These are phyloP conservation scores for Choreutis nemorana DNA, from an alignment of 2,888 invertebrate species.

Conservation along the genomic window DNA sequence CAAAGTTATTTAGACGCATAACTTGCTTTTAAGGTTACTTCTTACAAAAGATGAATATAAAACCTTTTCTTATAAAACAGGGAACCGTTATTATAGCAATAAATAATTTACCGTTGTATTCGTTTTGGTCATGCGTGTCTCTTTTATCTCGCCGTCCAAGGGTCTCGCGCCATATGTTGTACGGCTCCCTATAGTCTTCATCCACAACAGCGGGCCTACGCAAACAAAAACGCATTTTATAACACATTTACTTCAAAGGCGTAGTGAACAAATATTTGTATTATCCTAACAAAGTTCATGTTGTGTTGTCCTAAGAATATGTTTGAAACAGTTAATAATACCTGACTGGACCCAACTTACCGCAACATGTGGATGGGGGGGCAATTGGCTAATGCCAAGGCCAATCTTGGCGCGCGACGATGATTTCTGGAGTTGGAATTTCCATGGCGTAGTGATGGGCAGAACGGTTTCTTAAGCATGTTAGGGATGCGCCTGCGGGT, in stretches of 20 bases:
- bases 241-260: background rate
- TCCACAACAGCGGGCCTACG: slow-evolving; percentile 54
- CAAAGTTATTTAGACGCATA: no score
- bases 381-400: slow-evolving; percentile 49
- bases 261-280: no score
- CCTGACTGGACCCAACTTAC: slow-evolving; percentile 19
- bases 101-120: slow-evolving; percentile 43
- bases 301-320: background rate
- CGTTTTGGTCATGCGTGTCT: slow-evolving; percentile 44
- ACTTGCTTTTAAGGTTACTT: no score
- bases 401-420: slow-evolving; percentile 49
- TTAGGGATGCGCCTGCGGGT: slow-evolving; percentile 44
- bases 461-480: slow-evolving; percentile 55
- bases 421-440: slow-evolving; percentile 45
- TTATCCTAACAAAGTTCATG: no score
- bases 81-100: no score
- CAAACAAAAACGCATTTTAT: slow-evolving; percentile 12
- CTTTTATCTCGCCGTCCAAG: slow-evolving; percentile 50
- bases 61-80: no score
- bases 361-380: slow-evolving; percentile 56
- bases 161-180: slow-evolving; percentile 58
- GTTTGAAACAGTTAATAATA: background rate
- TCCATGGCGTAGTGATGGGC: slow-evolving; percentile 38
- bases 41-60: no score
- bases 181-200: slow-evolving; percentile 55